These are phyloP conservation scores for Teleopsis dalmanni DNA, from an alignment of 1,140 invertebrate species.

Conservation along the genomic window DNA sequence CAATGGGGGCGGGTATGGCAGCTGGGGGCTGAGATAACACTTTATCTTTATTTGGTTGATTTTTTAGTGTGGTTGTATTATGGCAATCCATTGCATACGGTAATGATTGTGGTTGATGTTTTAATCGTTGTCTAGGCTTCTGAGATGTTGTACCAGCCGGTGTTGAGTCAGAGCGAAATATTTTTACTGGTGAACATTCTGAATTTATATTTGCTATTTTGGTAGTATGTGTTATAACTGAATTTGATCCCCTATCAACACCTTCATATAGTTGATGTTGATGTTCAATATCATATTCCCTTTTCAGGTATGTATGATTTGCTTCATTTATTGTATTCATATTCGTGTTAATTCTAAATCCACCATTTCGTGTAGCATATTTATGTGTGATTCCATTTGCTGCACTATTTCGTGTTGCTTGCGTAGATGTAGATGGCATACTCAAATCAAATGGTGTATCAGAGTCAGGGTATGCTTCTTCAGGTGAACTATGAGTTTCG, in stretches of 20 bases:
- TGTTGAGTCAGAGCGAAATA: slow-evolving; percentile 2
- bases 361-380: background rate
- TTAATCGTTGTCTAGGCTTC: too few species aligned
- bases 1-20: slow-evolving; percentile 40
- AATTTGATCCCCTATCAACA: slow-evolving; percentile 8
- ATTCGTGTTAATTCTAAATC: background rate
- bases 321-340: background rate
- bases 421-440: slow-evolving; percentile 37
- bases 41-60: slow-evolving; percentile 8
- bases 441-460: slow-evolving; percentile 41
- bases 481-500: slow-evolving; percentile 27
- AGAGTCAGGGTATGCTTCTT: slow-evolving; percentile 36
- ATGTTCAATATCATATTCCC: background rate
- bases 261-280: slow-evolving; percentile 3
- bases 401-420: slow-evolving; percentile 2
- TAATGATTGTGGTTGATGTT: slow-evolving; percentile 16
- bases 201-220: slow-evolving; percentile 11
- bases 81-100: background rate
- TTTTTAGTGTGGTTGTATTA: slow-evolving; percentile 1
- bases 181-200: slow-evolving; percentile 2
- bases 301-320: background rate
- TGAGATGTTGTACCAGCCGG: background rate
- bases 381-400: too few species aligned
- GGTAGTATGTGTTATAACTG: slow-evolving; percentile 21
- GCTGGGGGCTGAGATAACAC: slow-evolving; percentile 13